Base-by-base conservation (phyloP, 2,113 vertebrate species). In the Muscicapa adusta region DNA sequence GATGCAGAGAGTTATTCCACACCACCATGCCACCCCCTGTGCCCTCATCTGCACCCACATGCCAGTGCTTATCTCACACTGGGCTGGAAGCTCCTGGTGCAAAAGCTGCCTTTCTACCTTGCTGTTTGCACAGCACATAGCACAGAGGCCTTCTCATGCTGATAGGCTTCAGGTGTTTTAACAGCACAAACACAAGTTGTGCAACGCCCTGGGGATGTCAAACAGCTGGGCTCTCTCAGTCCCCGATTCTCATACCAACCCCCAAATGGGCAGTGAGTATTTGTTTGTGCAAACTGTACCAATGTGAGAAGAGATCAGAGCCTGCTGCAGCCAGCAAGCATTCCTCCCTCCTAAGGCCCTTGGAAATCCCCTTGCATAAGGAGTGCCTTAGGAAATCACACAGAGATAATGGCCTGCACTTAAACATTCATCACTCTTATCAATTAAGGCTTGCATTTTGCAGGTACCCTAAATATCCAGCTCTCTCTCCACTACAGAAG, bases 121-220 rank as follows among this genome's bases (percentile, higher is more conserved):
- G n/a, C 10, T 96, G 79, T 93, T 96, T 96, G 91, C 91, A 92
- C 80, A 93, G 93, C 65, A 66, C 93, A 88, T 53, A 94, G 66
- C 89, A 60, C 26, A 47, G 71, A 88, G 75, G 58, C 85, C 85
- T 90, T 90, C 78, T 38, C 85, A 85, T 8, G 1, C 92, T 28
- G 78, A 88, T 31, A 88, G 73, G 72, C 56, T 91, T 86, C 91
- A 91, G 94, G 95, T 91, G 88, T 34, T 88, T 47, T 20, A 79
- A 29, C 43, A 93, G 91, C 11, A 84, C 91, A 76, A 92, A 92
- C 66, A 93, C 9, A 34, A 72, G 54, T 93, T 96, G 95, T 45
- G 90, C 93, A 95, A 94, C 24, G 54, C 67, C 88, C 82, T n/a
- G 34, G 38, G 71, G 62, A 79, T 79, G 79, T 94, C 66, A 36